Conservation (phyloP, 2,797 vertebrate species). For the Lagorchestes hirsutus region DNA sequence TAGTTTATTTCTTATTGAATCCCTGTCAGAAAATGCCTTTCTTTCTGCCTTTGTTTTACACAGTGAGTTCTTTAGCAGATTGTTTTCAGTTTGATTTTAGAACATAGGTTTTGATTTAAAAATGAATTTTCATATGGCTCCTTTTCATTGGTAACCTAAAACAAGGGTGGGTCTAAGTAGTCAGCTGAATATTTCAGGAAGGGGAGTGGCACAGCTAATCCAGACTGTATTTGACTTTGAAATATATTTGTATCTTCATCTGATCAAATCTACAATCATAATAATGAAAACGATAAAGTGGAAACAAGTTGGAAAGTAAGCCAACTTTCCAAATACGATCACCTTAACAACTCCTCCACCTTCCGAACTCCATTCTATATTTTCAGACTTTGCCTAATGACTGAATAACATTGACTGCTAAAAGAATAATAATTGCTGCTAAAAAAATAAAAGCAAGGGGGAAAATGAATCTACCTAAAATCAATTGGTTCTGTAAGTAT, state of each 20-base stretch:
- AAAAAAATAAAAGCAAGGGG: not conserved
- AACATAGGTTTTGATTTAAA: constrained; percentile 5
- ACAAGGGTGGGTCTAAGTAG: constrained; percentile 23
- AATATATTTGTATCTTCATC: constrained; percentile 46
- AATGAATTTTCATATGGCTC: constrained; percentile 16
- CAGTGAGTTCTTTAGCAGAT: constrained; percentile 36
- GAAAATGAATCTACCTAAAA: not conserved
- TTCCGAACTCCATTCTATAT: not conserved
- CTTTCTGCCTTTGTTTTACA: constrained; percentile 23
- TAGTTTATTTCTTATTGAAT: constrained; percentile 56
- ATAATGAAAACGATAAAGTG: not conserved
- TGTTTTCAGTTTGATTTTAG: not conserved
- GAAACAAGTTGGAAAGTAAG: not conserved
- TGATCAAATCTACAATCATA: not conserved
- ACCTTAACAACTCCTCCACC: not conserved
- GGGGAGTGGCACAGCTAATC: constrained; percentile 46
- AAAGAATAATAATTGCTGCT: not conserved
- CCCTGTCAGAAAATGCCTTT: constrained; percentile 39
- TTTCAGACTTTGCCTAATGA: not conserved
- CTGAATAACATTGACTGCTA: not conserved
- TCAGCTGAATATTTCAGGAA: not conserved
- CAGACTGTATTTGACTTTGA: constrained; percentile 2
- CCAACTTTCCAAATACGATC: not conserved
- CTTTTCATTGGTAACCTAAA: constrained; percentile 51
- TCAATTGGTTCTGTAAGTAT: not conserved